Conservation (phyloP, 2,888 invertebrate species). For the Scaptodrosophila latifasciaeformis region DNA sequence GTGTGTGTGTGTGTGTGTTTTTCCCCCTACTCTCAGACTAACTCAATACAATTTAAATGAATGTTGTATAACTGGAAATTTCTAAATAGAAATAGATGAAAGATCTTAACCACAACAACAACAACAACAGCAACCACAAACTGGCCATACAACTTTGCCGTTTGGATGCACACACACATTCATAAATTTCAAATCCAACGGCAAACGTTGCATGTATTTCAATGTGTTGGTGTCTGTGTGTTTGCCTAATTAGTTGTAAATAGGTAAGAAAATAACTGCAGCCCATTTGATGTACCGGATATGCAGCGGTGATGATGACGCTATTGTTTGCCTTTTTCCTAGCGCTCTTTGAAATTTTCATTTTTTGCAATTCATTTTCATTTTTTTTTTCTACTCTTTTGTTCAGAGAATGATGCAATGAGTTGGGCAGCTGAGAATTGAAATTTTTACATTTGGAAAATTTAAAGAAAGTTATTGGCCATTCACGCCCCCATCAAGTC, state of each 20-base stretch:
- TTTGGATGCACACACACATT: background rate
- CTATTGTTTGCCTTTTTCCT: slow-evolving; percentile 43
- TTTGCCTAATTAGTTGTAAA: slow-evolving; percentile 51
- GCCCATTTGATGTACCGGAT: slow-evolving; percentile 59
- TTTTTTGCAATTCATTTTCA: slow-evolving; percentile 31
- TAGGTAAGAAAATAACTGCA: slow-evolving; percentile 4
- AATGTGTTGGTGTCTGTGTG: slow-evolving; percentile 11
- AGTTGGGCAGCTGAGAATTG: slow-evolving; percentile 31
- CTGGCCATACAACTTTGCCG: slow-evolving; percentile 54
- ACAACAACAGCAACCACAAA: slow-evolving; percentile 32
- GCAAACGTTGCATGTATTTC: slow-evolving; percentile 28
- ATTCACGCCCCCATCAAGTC: too few relatives aligned
- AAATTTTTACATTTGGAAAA: too few relatives aligned
- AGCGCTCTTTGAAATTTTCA: slow-evolving; percentile 16
- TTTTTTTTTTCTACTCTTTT: too few relatives aligned
- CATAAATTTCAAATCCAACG: background rate
- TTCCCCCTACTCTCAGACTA: background rate
- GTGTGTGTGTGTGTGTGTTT: too few relatives aligned
- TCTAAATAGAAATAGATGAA: slow-evolving; percentile 48
- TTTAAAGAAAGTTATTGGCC: too few relatives aligned
- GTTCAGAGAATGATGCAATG: slow-evolving; percentile 18
- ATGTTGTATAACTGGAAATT: slow-evolving; percentile 60
- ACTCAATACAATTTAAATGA: slow-evolving; percentile 33
- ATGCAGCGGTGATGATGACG: slow-evolving; percentile 52
- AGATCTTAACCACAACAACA: slow-evolving; percentile 48